Evolutionary conservation across 2,888 invertebrate genomes (phyloP), one percentile per base, ranked within the genome.

Genomic region (Eupithecia exiguata): DNA sequence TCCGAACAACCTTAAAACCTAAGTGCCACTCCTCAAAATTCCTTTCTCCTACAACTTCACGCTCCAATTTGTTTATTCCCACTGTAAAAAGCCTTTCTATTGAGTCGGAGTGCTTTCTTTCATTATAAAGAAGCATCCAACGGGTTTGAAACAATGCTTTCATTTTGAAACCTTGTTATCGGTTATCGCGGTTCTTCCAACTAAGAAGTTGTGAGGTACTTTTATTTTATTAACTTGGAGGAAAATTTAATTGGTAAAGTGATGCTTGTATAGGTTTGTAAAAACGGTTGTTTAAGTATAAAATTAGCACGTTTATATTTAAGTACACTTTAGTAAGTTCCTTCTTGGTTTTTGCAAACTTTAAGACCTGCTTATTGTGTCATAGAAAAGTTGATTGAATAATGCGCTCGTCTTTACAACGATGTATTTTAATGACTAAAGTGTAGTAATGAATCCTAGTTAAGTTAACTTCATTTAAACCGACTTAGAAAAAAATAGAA

Each of bases 61-160:
- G 38, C 21, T 35, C 12, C n/a, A 65, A 65, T 65, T 36, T 38
- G 38, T 65, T 65, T 65, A n/a, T 38, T 36, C 35, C 49, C 49
- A 53, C n/a, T 36, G n/a, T 36, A 46, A 10, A 63, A 68, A 68
- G 30, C 49, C 46, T n/a, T 46, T 68, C n/a, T n/a, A 53, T 36
- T 53, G 53, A 68, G 49, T 35, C 53, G 35, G 14, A 68, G 68
- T 46, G 49, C 68, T 68, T 68, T 49, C 68, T 68, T 68, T 53
- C 68, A 68, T 68, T 46, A 35, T 12, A 63, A 36, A 65, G 35
- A 68, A 53, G 53, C 46, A 68, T 68, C 35, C 46, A 68, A 36
- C 46, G 18, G 49, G 25, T 43, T 66, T 53, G 68, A 36, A 49
- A 46, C 46, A 68, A 68, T 68, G 68, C 68, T 68, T 35, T 68